Evolutionary conservation across 1,140 invertebrate genomes (phyloP).

Genomic region (Zaprionus vittiger): DNA sequence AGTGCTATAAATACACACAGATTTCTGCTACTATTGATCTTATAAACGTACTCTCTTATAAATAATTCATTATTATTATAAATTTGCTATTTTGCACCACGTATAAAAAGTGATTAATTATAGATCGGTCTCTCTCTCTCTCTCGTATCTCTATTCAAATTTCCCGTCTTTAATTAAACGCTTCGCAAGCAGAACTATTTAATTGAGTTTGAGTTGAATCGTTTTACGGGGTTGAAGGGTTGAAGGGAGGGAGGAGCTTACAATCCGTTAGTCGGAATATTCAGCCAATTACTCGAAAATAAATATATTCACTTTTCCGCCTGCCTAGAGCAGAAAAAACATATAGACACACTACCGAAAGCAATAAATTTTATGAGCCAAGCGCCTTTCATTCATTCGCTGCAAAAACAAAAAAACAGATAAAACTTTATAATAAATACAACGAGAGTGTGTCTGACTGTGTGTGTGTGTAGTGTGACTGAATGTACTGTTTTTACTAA

Average conservation of each 20-base stretch:
- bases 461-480: conserved; percentile 14
- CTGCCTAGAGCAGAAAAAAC: conserved; percentile 26
- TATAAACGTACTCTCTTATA: neutral
- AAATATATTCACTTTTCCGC: conserved; percentile 47
- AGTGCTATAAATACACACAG: neutral
- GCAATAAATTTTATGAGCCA: conserved; percentile 71
- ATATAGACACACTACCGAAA: conserved; percentile 42
- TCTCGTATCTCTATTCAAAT: neutral
- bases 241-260: neutral
- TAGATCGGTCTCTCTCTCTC: neutral
- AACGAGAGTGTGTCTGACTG: conserved; percentile 5
- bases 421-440: conserved; percentile 59
- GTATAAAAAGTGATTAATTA: neutral
- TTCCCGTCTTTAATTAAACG: conserved; percentile 3
- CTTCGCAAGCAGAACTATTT: neutral
- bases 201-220: neutral
- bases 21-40: neutral
- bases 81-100: neutral
- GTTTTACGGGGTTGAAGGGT: neutral
- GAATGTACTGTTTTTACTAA: conserved; percentile 66
- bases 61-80: neutral
- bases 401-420: conserved; percentile 60
- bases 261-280: conserved; percentile 19
- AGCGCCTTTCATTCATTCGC: conserved; percentile 75
- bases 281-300: conserved; percentile 37